Base-by-base conservation (phyloP, 1,140 invertebrate species). In the Akabosia matsudoensis region DNA sequence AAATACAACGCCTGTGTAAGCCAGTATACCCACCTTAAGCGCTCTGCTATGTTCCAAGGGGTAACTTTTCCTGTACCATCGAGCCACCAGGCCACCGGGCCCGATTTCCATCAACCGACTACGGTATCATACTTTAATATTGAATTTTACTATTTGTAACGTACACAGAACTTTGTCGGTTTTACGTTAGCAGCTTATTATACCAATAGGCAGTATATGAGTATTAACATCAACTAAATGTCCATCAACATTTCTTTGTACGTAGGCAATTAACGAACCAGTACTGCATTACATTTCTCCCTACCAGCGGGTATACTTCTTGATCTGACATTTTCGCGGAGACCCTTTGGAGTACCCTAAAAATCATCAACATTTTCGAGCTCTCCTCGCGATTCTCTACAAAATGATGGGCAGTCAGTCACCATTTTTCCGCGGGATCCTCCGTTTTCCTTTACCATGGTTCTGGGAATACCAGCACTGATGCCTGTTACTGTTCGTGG, bases 41-140 rank as follows among this genome's bases (percentile, higher is more conserved):
- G 24, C 24, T 61, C n/a, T 61, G 54, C 54, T 67, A 67, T 67
- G 61, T 67, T 67, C 24, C 61, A 28, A 67, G 61, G 61, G 61
- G 61, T 67, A 30, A 67, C 61, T 10, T 7, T 45, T 18, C n/a
- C n/a, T n/a, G n/a, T 10, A 56, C 54, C 54, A 22, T 3, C 31
- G 61, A 4, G n/a, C 61, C 54, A 30, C 54, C 54, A 24, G 3
- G 31, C 61, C 61, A 67, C 61, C 61, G 31, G 13, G 61, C 54
- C 7, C 24, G 13, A 22, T 13, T 56, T 56, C 54, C 61, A 67
- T 67, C n/a, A 24, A 61, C 54, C 14, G 24, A 24, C 61, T 67
- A 30, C 30, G 3, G 61, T 67, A 67, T 30, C 61, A 67, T 67
- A 30, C 14, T 7, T 16, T 10, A 61, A 7, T 45, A 45, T 18